Conservation (phyloP, 2,797 vertebrate species). For the Etheostoma perlongum region DNA sequence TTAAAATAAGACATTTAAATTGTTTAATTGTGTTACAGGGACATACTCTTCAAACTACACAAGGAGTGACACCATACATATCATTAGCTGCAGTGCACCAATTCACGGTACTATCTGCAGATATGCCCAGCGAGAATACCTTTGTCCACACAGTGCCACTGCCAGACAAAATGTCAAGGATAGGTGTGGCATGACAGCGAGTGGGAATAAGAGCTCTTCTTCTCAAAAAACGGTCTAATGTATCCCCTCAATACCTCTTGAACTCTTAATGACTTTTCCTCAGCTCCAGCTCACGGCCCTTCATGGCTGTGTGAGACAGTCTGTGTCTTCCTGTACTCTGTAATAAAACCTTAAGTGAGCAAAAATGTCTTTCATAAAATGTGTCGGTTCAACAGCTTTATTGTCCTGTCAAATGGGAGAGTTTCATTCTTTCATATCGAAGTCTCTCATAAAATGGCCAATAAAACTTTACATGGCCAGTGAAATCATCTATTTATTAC, state of each 20-base stretch:
- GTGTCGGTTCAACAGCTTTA: conserved; percentile 81
- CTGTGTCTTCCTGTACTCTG: conserved; percentile 65
- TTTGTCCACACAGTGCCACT: conserved; percentile 26
- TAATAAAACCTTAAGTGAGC: conserved; percentile 85
- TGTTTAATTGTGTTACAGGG: no score
- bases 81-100: conserved; percentile 16
- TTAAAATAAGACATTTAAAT: no score
- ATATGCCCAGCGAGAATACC: conserved; percentile 38
- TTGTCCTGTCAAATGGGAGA: conserved; percentile 74
- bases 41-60: conserved; percentile 7
- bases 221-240: conserved; percentile 67
- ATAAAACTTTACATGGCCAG: conserved; percentile 80
- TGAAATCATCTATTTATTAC: conserved; percentile 79
- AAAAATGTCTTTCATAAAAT: conserved; percentile 84
- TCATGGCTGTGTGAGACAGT: conserved; percentile 25
- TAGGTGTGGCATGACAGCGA: conserved; percentile 49
- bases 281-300: conserved; percentile 54
- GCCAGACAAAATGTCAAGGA: conserved; percentile 64
- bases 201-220: conserved; percentile 49
- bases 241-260: conserved; percentile 69
- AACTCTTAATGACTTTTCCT: conserved; percentile 74
- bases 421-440: conserved; percentile 69
- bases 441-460: conserved; percentile 74
- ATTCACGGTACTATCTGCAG: conserved; percentile 40
- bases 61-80: conserved; percentile 20